Conservation (phyloP, 2,888 invertebrate species). For the Ormyrus rosae region DNA sequence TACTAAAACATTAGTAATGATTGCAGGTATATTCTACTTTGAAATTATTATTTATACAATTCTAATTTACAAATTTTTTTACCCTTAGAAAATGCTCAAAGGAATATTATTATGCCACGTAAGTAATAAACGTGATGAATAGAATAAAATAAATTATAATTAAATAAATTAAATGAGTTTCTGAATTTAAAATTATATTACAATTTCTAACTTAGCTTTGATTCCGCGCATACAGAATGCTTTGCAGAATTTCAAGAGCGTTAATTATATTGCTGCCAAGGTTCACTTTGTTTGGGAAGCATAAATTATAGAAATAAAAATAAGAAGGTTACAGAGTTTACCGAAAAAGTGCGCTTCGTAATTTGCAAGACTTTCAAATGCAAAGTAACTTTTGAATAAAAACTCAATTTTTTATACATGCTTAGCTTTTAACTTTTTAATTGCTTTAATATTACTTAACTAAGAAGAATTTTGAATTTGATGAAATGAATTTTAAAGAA, state of each 20-base stretch:
- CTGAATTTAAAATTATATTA: neutral
- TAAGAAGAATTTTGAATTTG: too few species aligned
- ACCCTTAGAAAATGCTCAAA: too few species aligned
- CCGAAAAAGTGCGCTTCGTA: neutral
- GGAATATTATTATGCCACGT: too few species aligned
- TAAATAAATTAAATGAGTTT: neutral
- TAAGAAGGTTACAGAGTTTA: neutral
- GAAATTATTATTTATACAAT: too few species aligned
- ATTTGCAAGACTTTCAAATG: neutral
- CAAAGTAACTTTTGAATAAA: neutral
- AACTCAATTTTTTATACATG: neutral
- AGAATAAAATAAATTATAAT: neutral
- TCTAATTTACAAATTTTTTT: too few species aligned
- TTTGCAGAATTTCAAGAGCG: neutral
- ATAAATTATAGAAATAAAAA: neutral
- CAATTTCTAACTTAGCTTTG: neutral
- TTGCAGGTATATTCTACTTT: too few species aligned
- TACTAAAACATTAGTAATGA: too few species aligned
- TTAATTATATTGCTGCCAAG: slow-evolving; percentile 19
- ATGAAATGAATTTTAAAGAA: too few species aligned
- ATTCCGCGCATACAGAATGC: neutral
- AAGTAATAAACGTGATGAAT: too few species aligned
- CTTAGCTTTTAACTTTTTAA: neutral
- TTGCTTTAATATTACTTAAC: neutral
- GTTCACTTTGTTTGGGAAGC: neutral